Base-by-base conservation (phyloP, 35 echinoderm and acorn worm genomes). In the Holothuria glaberrima region DNA sequence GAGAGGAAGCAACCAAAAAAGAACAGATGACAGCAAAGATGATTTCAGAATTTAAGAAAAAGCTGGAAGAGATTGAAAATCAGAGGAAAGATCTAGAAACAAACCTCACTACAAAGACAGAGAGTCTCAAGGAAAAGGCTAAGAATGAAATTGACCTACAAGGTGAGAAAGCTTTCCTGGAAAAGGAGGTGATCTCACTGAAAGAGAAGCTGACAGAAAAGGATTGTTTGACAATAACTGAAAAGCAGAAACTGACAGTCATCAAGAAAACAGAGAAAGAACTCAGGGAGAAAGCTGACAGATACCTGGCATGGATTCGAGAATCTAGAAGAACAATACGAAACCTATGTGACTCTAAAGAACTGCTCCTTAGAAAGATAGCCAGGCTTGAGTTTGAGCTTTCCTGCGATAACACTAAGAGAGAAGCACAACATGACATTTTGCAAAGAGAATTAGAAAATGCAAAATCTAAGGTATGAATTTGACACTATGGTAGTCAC, bases 231-330 rank as follows among this genome's bases (percentile, higher is more conserved):
- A 56, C 50, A 20, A 78, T 3, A 41, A 50, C 9, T 5, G 50
- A 56, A 6, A 78, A 48, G 20, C 74, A 48, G 38, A n/a, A 0
- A 28, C 24, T 78, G 38, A 78, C 20, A 78, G 44, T 13, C n/a
- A 38, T n/a, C 21, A 78, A 50, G 44, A 25, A 25, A 78, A 50
- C 74, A 48, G 38, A 20, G 50, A 28, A 27, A 10, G 44, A 78
- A 24, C 41, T 78, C 38, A 78, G 74, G 33, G 74, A 78, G 3
- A 78, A 78, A 78, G 41, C 24, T 7, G 74, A 78, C 18, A 78
- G 74, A 78, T 48, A 48, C 7, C 21, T 6, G 50, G 44, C 35
- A 9, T 10, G 29, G 9, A 41, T 78, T 78, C 36, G 44, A 48
- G 44, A 48, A 13, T n/a, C n/a, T 6, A 26, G 19, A 25, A 50